phyloP scores from a whole-genome alignment of 2,113 vertebrate species.

The Gnathochromis pfefferi region DNA sequence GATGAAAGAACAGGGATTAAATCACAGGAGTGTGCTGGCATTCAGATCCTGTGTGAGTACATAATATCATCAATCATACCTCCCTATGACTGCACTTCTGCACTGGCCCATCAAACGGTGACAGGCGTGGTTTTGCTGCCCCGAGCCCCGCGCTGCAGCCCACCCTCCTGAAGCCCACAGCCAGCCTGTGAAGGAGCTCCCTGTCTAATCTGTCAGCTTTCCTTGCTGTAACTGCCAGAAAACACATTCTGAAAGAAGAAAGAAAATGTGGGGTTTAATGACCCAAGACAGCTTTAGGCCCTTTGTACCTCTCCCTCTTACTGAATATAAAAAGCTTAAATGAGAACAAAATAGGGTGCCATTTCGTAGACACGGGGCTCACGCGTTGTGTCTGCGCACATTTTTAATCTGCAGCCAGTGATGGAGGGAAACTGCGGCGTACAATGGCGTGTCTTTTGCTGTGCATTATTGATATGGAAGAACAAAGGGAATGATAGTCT shows the following conservation, averaged over 20 bases:
- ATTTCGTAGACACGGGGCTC: slow-evolving; percentile 23
- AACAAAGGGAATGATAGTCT: not conserved
- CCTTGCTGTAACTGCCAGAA: slow-evolving; percentile 49
- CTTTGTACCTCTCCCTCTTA: slow-evolving; percentile 43
- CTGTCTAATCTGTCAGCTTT: slow-evolving; percentile 66
- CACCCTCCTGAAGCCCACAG: slow-evolving; percentile 50
- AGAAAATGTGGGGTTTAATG: slow-evolving; percentile 63
- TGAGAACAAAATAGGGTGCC: slow-evolving; percentile 57
- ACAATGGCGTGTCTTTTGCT: not conserved
- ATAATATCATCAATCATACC: slow-evolving; percentile 70
- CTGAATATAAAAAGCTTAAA: slow-evolving; percentile 62
- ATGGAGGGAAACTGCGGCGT: not conserved
- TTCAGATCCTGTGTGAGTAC: slow-evolving; percentile 54
- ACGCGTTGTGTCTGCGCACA: slow-evolving; percentile 3
- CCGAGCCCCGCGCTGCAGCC: slow-evolving; percentile 47
- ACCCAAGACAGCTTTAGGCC: slow-evolving; percentile 58
- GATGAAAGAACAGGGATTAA: slow-evolving; percentile 60
- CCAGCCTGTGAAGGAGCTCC: slow-evolving; percentile 41
- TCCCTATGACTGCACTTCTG: slow-evolving; percentile 43
- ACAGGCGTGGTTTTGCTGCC: slow-evolving; percentile 57
- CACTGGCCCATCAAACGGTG: slow-evolving; percentile 57
- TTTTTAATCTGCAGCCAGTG: not conserved
- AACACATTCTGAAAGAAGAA: slow-evolving; percentile 55
- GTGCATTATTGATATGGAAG: not conserved
- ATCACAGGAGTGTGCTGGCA: slow-evolving; percentile 55